Evolutionary conservation across 2,797 vertebrate species (phyloP), one percentile per base, ranked within the genome.

Genomic region (Corythornis leucogaster): DNA sequence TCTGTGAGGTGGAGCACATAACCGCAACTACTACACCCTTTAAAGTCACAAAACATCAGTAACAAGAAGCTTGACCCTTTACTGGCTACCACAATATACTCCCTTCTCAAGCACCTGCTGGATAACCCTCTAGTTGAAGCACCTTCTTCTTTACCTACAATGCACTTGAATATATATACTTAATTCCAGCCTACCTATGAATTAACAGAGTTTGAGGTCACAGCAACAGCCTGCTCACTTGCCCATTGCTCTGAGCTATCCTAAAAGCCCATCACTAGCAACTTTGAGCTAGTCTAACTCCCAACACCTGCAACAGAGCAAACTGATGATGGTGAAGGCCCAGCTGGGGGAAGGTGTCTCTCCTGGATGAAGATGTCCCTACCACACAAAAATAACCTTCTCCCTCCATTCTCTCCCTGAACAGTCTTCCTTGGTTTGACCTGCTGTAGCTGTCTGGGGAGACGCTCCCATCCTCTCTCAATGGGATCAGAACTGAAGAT

Each of bases 321-420:
- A 57, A 26, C 38, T 24, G 43, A 57, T 0, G 22, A 54, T 0
- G 6, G 25, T 1, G 42, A 50, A 8, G 12, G 54, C 21, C 54
- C 33, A 55, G 4, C 0, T 9, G 20, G 24, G 35, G 0, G 0
- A 67, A 40, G 28, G 4, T 5, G 4, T 14, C 28, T 45, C 30
- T 48, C 46, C 18, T 35, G 10, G 4, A 31, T 17, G 30, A 61
- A 38, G 31, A 16, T 1, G 0, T 3, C 12, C 18, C 31, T 54
- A 35, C 28, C 0, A 0, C 1, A 30, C 11, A 35, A 38, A n/a
- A 31, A 22, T 1, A 35, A 35, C 11, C 10, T 68, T 12, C 82
- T 64, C 45, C 28, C 21, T 67, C 26, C 11, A 22, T n/a, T 40
- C 59, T 38, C 24, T 45, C 46, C n/a, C 26, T 5, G 3, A 53